Evolutionary conservation across 2,888 invertebrate species (phyloP).

Genomic region (Caenorhabditis sp.): DNA sequence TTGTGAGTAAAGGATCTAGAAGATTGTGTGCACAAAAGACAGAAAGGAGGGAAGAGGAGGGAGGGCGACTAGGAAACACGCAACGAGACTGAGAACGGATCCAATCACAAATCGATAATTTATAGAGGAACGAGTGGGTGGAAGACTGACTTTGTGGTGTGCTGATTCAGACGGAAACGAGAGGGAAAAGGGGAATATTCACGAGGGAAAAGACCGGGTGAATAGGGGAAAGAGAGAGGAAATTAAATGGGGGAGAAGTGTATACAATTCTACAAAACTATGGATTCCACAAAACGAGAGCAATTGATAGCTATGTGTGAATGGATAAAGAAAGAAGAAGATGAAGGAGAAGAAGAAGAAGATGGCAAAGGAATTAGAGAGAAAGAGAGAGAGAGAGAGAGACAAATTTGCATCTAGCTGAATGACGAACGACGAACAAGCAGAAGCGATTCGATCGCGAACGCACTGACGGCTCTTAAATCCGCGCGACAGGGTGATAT

Average conservation of each 20-base stretch:
- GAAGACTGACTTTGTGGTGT: background rate
- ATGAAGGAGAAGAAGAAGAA: background rate
- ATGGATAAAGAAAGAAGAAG: background rate
- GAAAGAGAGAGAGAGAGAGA: background rate
- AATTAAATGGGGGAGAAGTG: slow-evolving; percentile 6
- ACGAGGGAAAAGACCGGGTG: slow-evolving; percentile 8
- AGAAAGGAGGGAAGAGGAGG: slow-evolving; percentile 18
- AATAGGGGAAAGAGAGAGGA: slow-evolving; percentile 2
- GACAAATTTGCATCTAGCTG: slow-evolving; percentile 42
- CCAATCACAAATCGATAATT: slow-evolving; percentile 57
- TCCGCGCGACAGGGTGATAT: no score
- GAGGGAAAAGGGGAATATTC: background rate
- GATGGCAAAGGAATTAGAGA: slow-evolving; percentile 4
- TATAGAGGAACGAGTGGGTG: slow-evolving; percentile 17
- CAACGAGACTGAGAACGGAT: slow-evolving; percentile 56
- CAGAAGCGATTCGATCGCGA: background rate
- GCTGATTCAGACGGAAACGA: slow-evolving; percentile 12
- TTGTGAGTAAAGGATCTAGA: slow-evolving; percentile 9
- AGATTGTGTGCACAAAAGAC: slow-evolving; percentile 8
- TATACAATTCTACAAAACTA: slow-evolving; percentile 1
- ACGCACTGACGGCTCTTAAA: background rate
- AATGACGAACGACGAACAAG: background rate
- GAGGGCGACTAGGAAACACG: slow-evolving; percentile 42
- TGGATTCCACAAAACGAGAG: background rate
- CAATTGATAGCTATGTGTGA: slow-evolving; percentile 11